Evolutionary conservation across 64 coral and sea anemone species (phyloP), one percentile per base, ranked within the genome.

Genomic region (Acropora tenuis): DNA sequence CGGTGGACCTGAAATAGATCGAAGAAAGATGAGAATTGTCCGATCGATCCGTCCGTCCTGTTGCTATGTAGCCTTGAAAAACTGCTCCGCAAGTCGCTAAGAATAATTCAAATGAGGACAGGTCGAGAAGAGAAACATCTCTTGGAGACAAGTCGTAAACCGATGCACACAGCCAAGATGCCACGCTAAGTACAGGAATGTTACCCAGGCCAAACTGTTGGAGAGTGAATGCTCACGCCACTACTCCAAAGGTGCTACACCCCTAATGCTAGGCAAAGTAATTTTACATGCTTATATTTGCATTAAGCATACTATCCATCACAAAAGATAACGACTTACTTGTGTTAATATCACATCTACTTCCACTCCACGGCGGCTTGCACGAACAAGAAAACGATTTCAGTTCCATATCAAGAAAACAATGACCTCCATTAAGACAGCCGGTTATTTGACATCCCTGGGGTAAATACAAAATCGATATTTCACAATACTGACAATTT

Each of bases 351-450:
- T 20, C 78, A 3, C 52, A 60, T 43, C 43, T 41, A 1, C 55
- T 12, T 58, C 78, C 78, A 80, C n/a, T 59, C 78, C 78, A 80
- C 5, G 50, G 78, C n/a, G 4, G 78, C 3, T 80, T 80, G 78
- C 78, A 63, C 1, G 10, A 61, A 43, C 79, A 81, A 15, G 30
- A 15, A 81, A 61, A 81, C 5, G 78, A 55, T 20, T 61, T 19
- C 9, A 42, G 43, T 42, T 81, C 40, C 55, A 15, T 15, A 8
- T 63, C 10, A 63, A 81, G 63, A 19, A 61, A 81, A 61, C 53
- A 63, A 0, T 8, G 15, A 43, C 30, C 79, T 16, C 79, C 79
- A 43, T 77, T 77, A 1, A 47, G 45, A 46, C 75, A 77, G 5
- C 46, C 75, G 45, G 44, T 77, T 8, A 77, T 77, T 16, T 17